Base-by-base conservation (phyloP, 2,888 invertebrate species). In the Sminthurides aquaticus region DNA sequence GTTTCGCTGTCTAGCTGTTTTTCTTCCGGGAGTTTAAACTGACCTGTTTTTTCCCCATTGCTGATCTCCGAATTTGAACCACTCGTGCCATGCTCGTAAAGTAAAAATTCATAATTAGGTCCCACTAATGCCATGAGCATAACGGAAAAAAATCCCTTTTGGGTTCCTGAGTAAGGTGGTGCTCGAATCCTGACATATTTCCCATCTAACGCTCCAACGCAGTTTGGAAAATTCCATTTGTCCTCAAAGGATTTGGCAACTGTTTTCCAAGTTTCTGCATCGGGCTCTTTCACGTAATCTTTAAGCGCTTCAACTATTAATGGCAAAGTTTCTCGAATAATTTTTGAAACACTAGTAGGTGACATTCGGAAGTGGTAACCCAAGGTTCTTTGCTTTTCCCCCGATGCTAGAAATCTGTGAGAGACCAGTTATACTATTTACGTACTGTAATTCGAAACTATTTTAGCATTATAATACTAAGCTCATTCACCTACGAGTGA, bases 161-260 rank as follows among this genome's bases (percentile, higher is more conserved):
- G 34, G 0, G 73, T 72, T 29, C 72, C 73, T 57, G 67, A 57
- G 11, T 48, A 48, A 15, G 55, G 11, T 20, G 74, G 72, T n/a
- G 64, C 54, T 26, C 43, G 58, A 18, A 74, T 66, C n/a, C 61
- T 43, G 20, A 75, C 64, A 52, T 74, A 70, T 26, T 74, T 75
- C 11, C 73, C 73, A 57, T 74, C 74, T 58, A 75, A 49, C 3
- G 69, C 68, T 3, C 71, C 71, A 26, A 64, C 57, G 18, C 55
- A 57, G 34, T 69, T 67, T 8, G 64, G 67, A 60, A 66, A 67
- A 52, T 69, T 65, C 70, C 69, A 70, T 34, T 68, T 62, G 15
- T 1, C 11, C n/a, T 67, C 57, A 60, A 69, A 70, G 3, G 56
- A 57, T 20, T 61, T n/a, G 1, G 22, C 48, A 11, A 28, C n/a